Percentiles rank a stretch among this genome's conserved stretches.
phyloP scores from a whole-genome alignment of 2,888 invertebrate species.

The Epicampocera succincta region DNA sequence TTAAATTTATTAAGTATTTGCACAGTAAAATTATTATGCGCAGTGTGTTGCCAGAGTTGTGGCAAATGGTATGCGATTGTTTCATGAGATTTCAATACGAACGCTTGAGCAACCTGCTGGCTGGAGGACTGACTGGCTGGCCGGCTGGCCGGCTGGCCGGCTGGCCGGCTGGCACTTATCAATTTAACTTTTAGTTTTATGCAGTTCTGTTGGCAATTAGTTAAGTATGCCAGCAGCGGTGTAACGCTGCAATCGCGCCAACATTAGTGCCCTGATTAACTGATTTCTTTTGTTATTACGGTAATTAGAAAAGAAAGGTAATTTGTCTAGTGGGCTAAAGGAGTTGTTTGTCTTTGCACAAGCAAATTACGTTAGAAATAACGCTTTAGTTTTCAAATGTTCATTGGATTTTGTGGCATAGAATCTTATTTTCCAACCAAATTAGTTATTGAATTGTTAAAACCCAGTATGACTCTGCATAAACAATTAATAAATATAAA shows the following conservation, averaged over 20 bases:
- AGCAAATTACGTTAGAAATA: too few species aligned
- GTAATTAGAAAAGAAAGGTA: neutral
- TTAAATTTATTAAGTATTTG: constrained; percentile 28
- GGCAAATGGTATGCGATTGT: constrained; percentile 26
- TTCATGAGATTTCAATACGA: constrained; percentile 41
- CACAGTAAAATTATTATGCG: constrained; percentile 26
- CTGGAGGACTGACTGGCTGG: too few species aligned
- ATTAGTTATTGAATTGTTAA: too few species aligned
- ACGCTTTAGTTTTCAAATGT: too few species aligned
- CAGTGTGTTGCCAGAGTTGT: neutral
- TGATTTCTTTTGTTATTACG: neutral
- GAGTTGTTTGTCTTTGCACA: too few species aligned
- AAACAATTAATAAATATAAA: too few species aligned
- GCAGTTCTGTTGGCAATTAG: constrained; percentile 23
- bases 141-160: too few species aligned
- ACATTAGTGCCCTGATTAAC: neutral
- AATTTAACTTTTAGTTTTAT: constrained; percentile 8
- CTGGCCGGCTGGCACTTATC: constrained; percentile 7
- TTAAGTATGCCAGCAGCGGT: constrained; percentile 16
- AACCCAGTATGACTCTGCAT: too few species aligned
- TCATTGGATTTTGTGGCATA: too few species aligned
- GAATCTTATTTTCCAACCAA: too few species aligned
- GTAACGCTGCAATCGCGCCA: neutral
- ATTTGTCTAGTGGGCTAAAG: too few species aligned
- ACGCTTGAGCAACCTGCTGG: constrained; percentile 2